Evolutionary conservation across 2,888 invertebrate genomes (phyloP).

Genomic region (Bellardia bayeri): DNA sequence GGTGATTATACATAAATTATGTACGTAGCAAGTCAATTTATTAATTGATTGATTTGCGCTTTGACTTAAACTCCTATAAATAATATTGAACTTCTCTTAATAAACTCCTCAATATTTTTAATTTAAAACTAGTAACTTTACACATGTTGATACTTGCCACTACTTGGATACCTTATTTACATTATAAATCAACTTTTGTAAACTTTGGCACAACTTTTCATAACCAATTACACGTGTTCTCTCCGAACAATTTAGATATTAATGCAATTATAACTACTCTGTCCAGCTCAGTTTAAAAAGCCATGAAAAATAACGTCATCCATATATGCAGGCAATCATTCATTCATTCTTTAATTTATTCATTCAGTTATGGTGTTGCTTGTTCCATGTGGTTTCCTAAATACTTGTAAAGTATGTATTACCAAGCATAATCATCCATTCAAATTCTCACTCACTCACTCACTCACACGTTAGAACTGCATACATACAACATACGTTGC

Average conservation of each 20-base stretch:
- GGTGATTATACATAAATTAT: no score
- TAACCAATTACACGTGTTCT: neutral
- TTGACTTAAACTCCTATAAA: no score
- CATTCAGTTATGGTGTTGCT: slow-evolving; percentile 12
- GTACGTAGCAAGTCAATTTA: no score
- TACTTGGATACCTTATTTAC: no score
- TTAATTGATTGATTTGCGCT: no score
- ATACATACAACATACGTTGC: neutral
- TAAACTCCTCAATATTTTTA: no score
- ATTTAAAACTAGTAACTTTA: no score
- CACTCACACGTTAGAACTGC: neutral
- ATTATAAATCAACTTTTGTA: neutral
- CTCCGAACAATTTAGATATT: neutral
- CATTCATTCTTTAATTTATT: neutral
- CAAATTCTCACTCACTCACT: neutral
- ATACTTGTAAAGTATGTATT: slow-evolving; percentile 24
- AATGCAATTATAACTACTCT: slow-evolving; percentile 16
- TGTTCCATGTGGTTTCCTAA: slow-evolving; percentile 39
- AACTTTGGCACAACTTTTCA: slow-evolving; percentile 8
- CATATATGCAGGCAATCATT: neutral
- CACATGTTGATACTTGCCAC: no score
- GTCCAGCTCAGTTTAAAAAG: slow-evolving; percentile 14
- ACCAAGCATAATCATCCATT: neutral
- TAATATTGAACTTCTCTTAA: no score
- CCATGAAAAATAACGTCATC: neutral